A percentile compares a stretch with the other conserved stretches of the same genome.
These are phyloP conservation scores for Anodontia alba DNA, from an alignment of 2,888 invertebrate genomes.

Conservation along the genomic window DNA sequence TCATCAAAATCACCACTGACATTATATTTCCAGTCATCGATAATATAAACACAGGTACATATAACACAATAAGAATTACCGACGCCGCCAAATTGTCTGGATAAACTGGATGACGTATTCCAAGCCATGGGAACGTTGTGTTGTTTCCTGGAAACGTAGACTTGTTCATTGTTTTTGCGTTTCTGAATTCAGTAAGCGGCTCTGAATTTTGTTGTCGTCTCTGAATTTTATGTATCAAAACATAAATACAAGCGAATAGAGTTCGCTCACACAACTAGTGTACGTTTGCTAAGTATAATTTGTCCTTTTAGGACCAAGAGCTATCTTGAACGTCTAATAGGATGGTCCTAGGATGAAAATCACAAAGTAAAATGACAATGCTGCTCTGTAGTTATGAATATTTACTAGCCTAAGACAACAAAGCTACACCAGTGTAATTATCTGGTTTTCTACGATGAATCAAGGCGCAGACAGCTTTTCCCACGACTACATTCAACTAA, in stretches of 20 bases:
- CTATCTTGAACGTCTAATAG: not conserved
- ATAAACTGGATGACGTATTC: not conserved
- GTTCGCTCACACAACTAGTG: not conserved
- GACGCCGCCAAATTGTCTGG: not conserved
- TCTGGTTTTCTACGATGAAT: too few species aligned
- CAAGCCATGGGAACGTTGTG: not conserved
- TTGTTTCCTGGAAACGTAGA: not conserved
- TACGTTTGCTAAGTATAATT: not conserved
- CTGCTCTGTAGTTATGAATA: too few species aligned
- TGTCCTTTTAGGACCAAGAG: not conserved
- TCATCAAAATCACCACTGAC: slow-evolving; percentile 57
- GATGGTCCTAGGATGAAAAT: too few species aligned
- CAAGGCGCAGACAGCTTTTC: too few species aligned
- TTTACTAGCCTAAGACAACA: too few species aligned
- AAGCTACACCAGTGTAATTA: too few species aligned
- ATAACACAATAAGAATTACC: not conserved
- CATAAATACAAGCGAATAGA: not conserved
- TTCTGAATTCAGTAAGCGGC: not conserved
- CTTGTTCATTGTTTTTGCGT: not conserved
- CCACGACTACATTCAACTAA: too few species aligned
- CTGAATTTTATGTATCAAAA: not conserved
- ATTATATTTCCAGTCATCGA: slow-evolving; percentile 65
- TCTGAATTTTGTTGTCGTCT: not conserved
- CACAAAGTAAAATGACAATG: too few species aligned
- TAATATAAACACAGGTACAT: slow-evolving; percentile 5